Percentiles rank a stretch among this genome's conserved stretches.
Evolutionary conservation across 2,797 vertebrate genomes (phyloP).

Genomic region (Phoeniculus purpureus): DNA sequence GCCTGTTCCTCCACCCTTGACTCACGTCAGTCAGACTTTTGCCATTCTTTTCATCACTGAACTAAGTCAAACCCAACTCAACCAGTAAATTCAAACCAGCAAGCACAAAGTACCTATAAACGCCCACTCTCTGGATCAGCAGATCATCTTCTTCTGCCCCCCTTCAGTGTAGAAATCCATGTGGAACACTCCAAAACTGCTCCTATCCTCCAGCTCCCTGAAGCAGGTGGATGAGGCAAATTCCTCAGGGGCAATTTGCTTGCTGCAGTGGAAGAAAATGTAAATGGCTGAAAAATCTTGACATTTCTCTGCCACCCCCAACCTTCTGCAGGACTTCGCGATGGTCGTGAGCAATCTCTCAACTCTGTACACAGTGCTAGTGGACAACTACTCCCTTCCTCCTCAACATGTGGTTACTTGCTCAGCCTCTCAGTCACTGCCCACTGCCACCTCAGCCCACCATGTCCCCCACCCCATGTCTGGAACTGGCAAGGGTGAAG

Average conservation of each 20-base stretch:
- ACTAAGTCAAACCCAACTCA: not conserved
- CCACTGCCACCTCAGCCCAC: not conserved
- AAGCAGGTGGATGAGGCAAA: not conserved
- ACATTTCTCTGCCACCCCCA: not conserved
- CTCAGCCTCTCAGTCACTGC: not conserved
- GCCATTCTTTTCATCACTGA: not conserved
- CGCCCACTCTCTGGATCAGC: not conserved
- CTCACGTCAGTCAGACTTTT: not conserved
- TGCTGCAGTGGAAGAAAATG: accelerated
- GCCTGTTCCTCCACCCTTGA: not conserved
- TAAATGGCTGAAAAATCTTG: not conserved
- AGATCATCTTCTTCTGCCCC: not conserved
- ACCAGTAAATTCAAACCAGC: not conserved
- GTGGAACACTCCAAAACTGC: not conserved
- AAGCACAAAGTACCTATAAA: not conserved
- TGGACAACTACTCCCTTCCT: constrained; percentile 11
- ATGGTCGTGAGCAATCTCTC: not conserved
- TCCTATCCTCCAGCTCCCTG: not conserved
- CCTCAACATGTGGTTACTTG: not conserved
- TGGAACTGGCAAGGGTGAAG: not conserved
- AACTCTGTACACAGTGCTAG: constrained; percentile 28
- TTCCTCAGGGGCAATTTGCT: not conserved
- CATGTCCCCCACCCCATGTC: accelerated
- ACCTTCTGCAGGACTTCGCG: not conserved
- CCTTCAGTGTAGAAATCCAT: accelerated